Evolutionary conservation across 2,888 invertebrate species (phyloP), one percentile per base, ranked within the genome.

Genomic region (Drosophila affinis): DNA sequence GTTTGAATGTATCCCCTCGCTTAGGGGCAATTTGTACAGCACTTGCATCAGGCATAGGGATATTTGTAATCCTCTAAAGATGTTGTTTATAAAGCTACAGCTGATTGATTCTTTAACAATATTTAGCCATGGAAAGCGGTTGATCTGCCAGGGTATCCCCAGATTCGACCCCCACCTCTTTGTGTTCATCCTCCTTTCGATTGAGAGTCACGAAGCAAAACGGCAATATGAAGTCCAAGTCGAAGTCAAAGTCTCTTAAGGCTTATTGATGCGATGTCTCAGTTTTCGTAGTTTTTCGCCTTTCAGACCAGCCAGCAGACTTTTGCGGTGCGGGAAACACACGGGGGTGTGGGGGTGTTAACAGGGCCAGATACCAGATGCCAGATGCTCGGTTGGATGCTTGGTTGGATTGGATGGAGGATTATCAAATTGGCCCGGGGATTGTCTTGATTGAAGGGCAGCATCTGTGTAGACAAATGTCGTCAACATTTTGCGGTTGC

Each of bases 241-340:
- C 39, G 61, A 63, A 69, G 56, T 72, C 62, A 61, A 49, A 55
- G 73, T 77, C 39, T 85, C 76, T 72, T 60, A 65, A 49, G 59
- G 73, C 79, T 85, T 85, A 79, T 70, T 79, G 79, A 61, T 51
- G 65, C 58, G 70, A 79, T 79, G 76, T 65, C 61, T 68, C 32
- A 69, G 58, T 69, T 69, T 39, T 67, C 70, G 67, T 67, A 67
- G 70, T 69, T 69, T 49, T 45, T 45, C 49, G 69, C 48, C 49
- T 57, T 48, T 48, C 69, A n/a, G n/a, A n/a, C n/a, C n/a, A n/a
- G 9, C 34, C 51, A 34, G 39, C 39, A 69, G 69, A 49, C 67
- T 51, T 39, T 39, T 14, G 39, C 39, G 5, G 2, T 67, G 67
- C 21, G 21, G 21, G 21, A 21, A 21, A 21, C 21, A 21, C 21